Percentiles rank a stretch among this genome's conserved stretches.
phyloP scores from a whole-genome alignment of 1,140 invertebrate species.

The Onthophagus taurus region DNA sequence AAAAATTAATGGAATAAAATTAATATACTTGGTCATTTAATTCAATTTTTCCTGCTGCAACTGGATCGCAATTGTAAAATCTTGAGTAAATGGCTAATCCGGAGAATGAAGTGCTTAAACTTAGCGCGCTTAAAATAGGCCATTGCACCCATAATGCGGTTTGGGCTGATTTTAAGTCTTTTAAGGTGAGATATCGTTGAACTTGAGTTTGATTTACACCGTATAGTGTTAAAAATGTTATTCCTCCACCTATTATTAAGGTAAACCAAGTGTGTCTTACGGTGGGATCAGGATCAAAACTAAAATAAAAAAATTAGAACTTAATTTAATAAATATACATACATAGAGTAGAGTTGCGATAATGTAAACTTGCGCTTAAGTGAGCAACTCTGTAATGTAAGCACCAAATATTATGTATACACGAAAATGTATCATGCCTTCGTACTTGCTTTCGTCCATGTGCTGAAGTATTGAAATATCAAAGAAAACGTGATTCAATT shows the following conservation, averaged over 20 bases:
- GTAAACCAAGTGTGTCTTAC: slow-evolving; percentile 66
- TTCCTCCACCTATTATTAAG: slow-evolving; percentile 59
- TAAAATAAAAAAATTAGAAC: slow-evolving; percentile 22
- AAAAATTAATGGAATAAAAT: not conserved
- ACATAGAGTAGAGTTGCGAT: too few relatives aligned
- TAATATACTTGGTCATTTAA: slow-evolving; percentile 40
- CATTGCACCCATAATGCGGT: slow-evolving; percentile 57
- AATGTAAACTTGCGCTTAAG: too few relatives aligned
- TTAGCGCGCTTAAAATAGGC: slow-evolving; percentile 59
- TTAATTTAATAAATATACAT: slow-evolving; percentile 1
- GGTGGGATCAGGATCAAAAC: slow-evolving; percentile 58
- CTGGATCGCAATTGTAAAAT: slow-evolving; percentile 68
- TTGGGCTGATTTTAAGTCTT: slow-evolving; percentile 54
- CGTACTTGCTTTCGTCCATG: too few relatives aligned
- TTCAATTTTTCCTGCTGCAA: slow-evolving; percentile 43
- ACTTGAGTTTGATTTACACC: slow-evolving; percentile 81
- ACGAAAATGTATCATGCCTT: too few relatives aligned
- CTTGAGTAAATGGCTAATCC: slow-evolving; percentile 71
- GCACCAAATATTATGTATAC: too few relatives aligned
- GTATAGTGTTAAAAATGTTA: slow-evolving; percentile 66
- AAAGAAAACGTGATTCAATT: too few relatives aligned
- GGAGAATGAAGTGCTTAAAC: slow-evolving; percentile 61
- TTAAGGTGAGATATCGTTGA: slow-evolving; percentile 72
- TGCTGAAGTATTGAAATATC: too few relatives aligned
- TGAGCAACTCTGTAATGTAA: too few relatives aligned